Base-by-base conservation (phyloP, 2,797 vertebrate genomes). In the Margarornis squamiger region DNA sequence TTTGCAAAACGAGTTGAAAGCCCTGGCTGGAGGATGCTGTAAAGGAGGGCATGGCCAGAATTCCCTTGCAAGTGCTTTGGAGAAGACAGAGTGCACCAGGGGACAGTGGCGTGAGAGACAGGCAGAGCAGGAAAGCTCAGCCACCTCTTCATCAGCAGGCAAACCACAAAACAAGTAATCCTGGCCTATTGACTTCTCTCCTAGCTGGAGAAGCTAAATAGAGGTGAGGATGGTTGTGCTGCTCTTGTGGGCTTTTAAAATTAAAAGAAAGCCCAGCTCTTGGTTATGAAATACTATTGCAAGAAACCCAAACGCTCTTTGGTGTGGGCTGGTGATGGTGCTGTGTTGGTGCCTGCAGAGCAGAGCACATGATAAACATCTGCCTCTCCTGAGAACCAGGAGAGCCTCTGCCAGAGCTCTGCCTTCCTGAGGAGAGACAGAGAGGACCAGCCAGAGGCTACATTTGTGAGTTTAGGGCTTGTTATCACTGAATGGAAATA, bases 251-350 rank as follows among this genome's bases (percentile, higher is more conserved):
- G 16, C 49, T 86, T 90, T 48, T 22, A 63, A 72, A 74, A 34
- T 6, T 24, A 75, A 68, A 92, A 15, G 23, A 24, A 55, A 85
- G 34, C 30, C 22, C 48, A 80, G 22, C 22, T 82, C 14, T 12
- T 62, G 0, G 0, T 49, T 73, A 20, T 0, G 0, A 76, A 88
- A 82, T 19, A 16, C 6, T 27, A 5, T 8, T 0, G 0, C 13
- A 7, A 87, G 58, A 81, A 91, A 34, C 15, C 11, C 14, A 30
- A 49, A 36, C 0, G 0, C 41, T 86, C 48, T 43, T 86, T 22
- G 30, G 24, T 63, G 54, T 36, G 74, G 70, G 19, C 45, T 62
- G 43, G 32, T 46, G 63, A n/a, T 24, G 29, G 14, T 58, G 72
- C 41, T 2, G 14, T 20, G 43, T 13, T 39, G 57, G 34, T 51